phyloP scores from a whole-genome alignment of 1,140 invertebrate genomes.

The Euwallacea fornicatus region DNA sequence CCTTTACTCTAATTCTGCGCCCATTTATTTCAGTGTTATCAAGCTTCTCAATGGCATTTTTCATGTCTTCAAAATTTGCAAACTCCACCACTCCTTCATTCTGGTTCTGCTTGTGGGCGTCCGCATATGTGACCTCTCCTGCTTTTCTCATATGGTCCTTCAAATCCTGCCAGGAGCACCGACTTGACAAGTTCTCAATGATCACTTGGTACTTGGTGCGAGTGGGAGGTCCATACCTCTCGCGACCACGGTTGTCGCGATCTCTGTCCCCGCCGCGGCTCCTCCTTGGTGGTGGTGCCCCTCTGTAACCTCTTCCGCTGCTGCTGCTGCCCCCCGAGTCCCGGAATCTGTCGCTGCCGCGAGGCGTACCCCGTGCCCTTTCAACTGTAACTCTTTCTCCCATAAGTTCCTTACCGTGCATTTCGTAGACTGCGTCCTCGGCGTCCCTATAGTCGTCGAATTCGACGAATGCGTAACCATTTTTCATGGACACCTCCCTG shows the following conservation, averaged over 20 bases:
- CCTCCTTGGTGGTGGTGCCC: conserved; percentile 26
- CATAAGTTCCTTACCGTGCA: conserved; percentile 94
- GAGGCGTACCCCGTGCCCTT: conserved; percentile 76
- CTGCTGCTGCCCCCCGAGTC: conserved; percentile 43
- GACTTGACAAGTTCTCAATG: conserved; percentile 96
- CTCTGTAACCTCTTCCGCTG: conserved; percentile 38
- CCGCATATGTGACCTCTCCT: conserved; percentile 96
- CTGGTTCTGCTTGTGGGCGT: conserved; percentile 78
- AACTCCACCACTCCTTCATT: conserved; percentile 94
- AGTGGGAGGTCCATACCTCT: conserved; percentile 92
- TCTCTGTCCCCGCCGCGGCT: conserved; percentile 23
- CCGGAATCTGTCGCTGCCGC: conserved; percentile 57
- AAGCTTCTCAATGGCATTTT: conserved; percentile 90
- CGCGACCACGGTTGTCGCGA: conserved; percentile 12
- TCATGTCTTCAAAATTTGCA: conserved; percentile 86
- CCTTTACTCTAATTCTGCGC: conserved; percentile 36
- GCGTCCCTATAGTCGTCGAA: conserved; percentile 98
- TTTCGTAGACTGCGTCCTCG: conserved; percentile 96
- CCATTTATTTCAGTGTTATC: conserved; percentile 61
- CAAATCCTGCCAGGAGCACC: conserved; percentile 91
- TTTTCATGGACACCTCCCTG: conserved; percentile 95
- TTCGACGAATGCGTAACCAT: conserved; percentile 95
- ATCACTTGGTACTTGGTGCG: conserved; percentile 95
- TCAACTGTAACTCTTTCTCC: conserved; percentile 90
- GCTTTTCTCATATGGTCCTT: conserved; percentile 98